Evolutionary conservation across 2,888 invertebrate genomes (phyloP).

Genomic region (Diarsia rubi): DNA sequence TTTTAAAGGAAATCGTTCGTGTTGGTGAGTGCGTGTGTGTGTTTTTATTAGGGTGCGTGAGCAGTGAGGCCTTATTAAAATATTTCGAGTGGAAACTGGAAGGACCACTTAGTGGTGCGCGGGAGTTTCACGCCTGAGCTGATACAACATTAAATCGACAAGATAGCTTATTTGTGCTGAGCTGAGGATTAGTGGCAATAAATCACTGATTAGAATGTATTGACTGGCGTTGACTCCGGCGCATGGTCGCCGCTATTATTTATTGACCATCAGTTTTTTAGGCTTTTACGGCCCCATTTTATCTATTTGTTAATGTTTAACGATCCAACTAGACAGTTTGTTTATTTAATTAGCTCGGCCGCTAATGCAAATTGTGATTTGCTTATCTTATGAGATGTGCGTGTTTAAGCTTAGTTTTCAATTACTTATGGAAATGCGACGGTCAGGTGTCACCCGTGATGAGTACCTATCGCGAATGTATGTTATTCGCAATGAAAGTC

Average conservation of each 20-base stretch:
- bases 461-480: slow-evolving; percentile 24
- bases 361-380: slow-evolving; percentile 78
- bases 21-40: slow-evolving; percentile 83
- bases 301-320: slow-evolving; percentile 83
- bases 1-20: slow-evolving; percentile 82
- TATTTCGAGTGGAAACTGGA: slow-evolving; percentile 91
- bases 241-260: slow-evolving; percentile 84
- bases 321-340: slow-evolving; percentile 78
- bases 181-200: slow-evolving; percentile 90
- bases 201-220: slow-evolving; percentile 91
- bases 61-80: slow-evolving; percentile 91
- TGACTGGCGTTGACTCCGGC: slow-evolving; percentile 89
- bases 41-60: slow-evolving; percentile 90
- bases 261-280: slow-evolving; percentile 84
- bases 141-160: slow-evolving; percentile 91
- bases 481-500: slow-evolving; percentile 34
- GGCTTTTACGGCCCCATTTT: slow-evolving; percentile 84
- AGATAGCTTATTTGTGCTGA: slow-evolving; percentile 91
- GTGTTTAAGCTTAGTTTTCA: slow-evolving; percentile 69
- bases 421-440: slow-evolving; percentile 75
- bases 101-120: slow-evolving; percentile 91
- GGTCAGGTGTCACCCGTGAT: slow-evolving; percentile 38
- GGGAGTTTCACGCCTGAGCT: slow-evolving; percentile 91
- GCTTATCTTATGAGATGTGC: slow-evolving; percentile 73
- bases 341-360: slow-evolving; percentile 81